Base-by-base conservation (phyloP, 2,888 invertebrate genomes). In the Pandemis heparana region DNA sequence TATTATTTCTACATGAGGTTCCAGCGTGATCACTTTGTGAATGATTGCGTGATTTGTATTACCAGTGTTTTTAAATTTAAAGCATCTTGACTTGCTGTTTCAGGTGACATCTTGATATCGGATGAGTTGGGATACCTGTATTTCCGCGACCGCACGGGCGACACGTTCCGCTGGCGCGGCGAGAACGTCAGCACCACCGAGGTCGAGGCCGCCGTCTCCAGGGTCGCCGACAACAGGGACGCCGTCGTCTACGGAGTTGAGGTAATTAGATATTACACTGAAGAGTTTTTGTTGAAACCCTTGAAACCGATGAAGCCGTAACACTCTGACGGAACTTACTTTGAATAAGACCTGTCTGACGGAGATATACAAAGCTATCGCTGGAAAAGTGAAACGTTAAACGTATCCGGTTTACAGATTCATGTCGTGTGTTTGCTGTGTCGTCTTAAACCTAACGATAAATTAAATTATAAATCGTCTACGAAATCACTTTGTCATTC, bases 171-270 rank as follows among this genome's bases (percentile, higher is more conserved):
- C 67, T 99, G 99, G 99, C 98, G 98, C 87, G 99, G 99, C 10
- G 99, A 99, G 94, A 99, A 99, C 91, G 99, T 99, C 3, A 99
- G 99, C 60, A 99, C 99, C 7, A 97, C 98, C 1, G 99, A 99
- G 94, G 97, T 99, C 10, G 99, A 99, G 89, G 98, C 97, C 1
- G 96, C 98, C 74, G 95, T 99, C 61, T 98, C 98, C 80, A 98
- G 97, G 86, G 94, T 97, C 18, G 95, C 97, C 3, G 96, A 96
- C 71, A 97, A 99, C 85, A 96, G 97, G 81, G 99, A 99, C 87
- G 98, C 97, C 38, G 97, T 98, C 6, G 99, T 99, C 1, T 99
- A 98, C 85, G 99, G 99, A 9, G 99, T 99, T 5, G 97, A 98
- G 95, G 97, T 98, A 86, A 83, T 43, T 12, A 43, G 43, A 43